Percentiles rank a stretch among this genome's conserved stretches.
Conservation (phyloP, 2,113 vertebrate species). For the Tichodroma muraria region DNA sequence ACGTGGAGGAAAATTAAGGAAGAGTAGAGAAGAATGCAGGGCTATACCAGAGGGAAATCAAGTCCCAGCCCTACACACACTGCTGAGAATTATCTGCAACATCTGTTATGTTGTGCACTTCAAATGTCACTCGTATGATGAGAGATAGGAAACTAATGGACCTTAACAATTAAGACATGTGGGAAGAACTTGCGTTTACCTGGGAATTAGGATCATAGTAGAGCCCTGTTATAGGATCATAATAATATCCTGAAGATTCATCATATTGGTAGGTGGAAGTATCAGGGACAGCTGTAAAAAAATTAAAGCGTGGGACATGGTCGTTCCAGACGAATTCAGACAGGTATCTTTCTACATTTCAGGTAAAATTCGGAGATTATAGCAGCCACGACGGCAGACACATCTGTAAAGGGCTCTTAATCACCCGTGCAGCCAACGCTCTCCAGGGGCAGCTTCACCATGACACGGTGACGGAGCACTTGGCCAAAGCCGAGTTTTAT, state of each 20-base stretch:
- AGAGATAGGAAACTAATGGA: background rate
- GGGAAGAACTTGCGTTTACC: slow-evolving; percentile 67
- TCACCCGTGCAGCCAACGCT: background rate
- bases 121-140: background rate
- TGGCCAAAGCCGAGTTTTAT: background rate
- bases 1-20: background rate
- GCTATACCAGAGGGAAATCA: background rate
- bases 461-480: background rate
- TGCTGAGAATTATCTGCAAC: background rate
- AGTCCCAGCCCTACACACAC: background rate
- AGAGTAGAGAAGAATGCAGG: background rate
- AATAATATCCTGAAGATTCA: slow-evolving; percentile 96
- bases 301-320: background rate
- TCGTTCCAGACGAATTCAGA: background rate
- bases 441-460: slow-evolving; percentile 8
- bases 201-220: slow-evolving; percentile 97
- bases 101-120: background rate
- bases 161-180: background rate
- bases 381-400: background rate
- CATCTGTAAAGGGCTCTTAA: background rate
- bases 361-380: background rate
- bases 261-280: slow-evolving; percentile 95
- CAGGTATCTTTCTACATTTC: background rate
- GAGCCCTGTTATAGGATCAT: slow-evolving; percentile 89
- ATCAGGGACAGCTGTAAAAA: slow-evolving; percentile 83